Base-by-base conservation (phyloP, 2,113 vertebrate genomes). In the Theristicus caerulescens region DNA sequence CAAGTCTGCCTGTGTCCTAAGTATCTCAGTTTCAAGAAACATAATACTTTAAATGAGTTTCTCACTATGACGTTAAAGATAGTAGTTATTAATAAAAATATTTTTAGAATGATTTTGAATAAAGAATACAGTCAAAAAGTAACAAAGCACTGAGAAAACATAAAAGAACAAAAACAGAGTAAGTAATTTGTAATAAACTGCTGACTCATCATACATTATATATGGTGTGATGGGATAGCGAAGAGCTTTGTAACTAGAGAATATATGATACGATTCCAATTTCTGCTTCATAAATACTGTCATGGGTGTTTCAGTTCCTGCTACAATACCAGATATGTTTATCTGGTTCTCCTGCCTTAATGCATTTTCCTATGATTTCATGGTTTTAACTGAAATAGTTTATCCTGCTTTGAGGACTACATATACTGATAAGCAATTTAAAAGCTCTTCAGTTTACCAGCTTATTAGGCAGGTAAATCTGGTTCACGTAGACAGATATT, bases 401-500 rank as follows among this genome's bases (percentile, higher is more conserved):
- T 72, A 42, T 80, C 27, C 27, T 10, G 2, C 51, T 90, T 71
- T 61, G 20, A 94, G 34, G 32, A 22, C 26, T 65, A 4, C 9
- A 8, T 61, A 9, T 15, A 34, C 19, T 67, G 11, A 29, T 31
- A 65, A 36, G 21, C 7, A 89, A 44, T 34, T 59, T 59, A 70
- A 78, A 81, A 93, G 11, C 29, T 71, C 44, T 66, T 67, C 73
- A 86, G 40, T 96, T 94, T 93, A 71, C 29, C 42, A 86, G 67
- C 71, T 97, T 97, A 96, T 74, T 74, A 90, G 36, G 65, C 47
- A 57, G 14, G 52, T 94, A 58, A 54, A 86, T 76, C 67, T 62
- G 78, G 70, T 91, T 94, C 54, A 38, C 49, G 36, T 66, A 93
- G 76, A 34, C 10, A 66, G 6, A 69, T 58, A 76, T 4, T 76